Conservation (phyloP, 2,888 invertebrate genomes). For the Platycheirus rosarum region DNA sequence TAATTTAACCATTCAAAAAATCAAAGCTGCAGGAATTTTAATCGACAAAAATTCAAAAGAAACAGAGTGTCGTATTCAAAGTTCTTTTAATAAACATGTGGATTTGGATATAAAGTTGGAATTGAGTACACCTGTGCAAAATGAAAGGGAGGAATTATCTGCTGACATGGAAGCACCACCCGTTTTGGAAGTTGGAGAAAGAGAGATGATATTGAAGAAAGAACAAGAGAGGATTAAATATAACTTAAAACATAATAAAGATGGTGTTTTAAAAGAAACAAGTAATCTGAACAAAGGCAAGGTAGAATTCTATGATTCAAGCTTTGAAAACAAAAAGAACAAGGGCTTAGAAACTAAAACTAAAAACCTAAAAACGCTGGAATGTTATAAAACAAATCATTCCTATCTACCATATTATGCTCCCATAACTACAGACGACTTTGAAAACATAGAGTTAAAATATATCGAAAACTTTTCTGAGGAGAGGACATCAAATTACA, state of each 20-base stretch:
- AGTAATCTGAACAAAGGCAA: not conserved
- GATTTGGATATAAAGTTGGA: not conserved
- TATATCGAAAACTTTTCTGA: too few species aligned
- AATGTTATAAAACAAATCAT: too few species aligned
- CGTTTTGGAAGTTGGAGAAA: not conserved
- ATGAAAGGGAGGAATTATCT: not conserved
- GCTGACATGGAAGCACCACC: not conserved
- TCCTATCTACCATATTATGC: not conserved
- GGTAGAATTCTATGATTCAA: slow-evolving; percentile 5
- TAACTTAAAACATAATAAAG: not conserved
- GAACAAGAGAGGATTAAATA: not conserved
- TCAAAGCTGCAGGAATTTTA: slow-evolving; percentile 14
- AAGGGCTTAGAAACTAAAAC: not conserved
- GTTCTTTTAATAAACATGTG: not conserved
- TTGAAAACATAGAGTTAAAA: not conserved
- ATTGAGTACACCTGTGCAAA: not conserved
- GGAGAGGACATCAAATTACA: not conserved
- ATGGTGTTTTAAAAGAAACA: not conserved
- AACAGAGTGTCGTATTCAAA: not conserved
- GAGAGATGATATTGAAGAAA: slow-evolving; percentile 11
- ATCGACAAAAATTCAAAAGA: not conserved
- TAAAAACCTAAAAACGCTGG: not conserved
- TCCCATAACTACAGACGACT: not conserved
- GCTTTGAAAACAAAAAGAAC: not conserved
- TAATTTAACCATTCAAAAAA: slow-evolving; percentile 30